Base-by-base conservation (phyloP, 2,797 vertebrate genomes). In the Ciconia nigra region DNA sequence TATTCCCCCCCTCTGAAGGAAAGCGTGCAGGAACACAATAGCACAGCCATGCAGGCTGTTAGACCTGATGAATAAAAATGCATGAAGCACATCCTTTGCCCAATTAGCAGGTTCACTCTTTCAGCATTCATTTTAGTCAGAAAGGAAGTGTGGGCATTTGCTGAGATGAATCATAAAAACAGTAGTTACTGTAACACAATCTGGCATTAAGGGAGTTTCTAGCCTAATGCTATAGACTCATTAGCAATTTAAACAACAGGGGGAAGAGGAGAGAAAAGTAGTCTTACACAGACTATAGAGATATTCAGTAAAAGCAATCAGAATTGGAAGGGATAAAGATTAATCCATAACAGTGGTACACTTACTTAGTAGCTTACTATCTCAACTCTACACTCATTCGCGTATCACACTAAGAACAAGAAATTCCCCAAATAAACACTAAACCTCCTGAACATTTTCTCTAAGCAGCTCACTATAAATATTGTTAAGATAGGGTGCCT, bases 21-120 rank as follows among this genome's bases (percentile, higher is more conserved):
- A 88, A 87, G 42, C 0, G 0, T 58, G 20, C 29, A 84, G 54
- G 16, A 65, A 71, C 33, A 46, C 0, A 0, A 17, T 1, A 52
- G 54, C 0, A 0, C 42, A 82, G 41, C 37, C 5, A 0, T 7
- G 7, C 7, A 37, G 54, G 39, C 81, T 62, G 9, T 35, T 54
- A 47, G 51, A 84, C 5, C 10, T 1, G 1, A 41, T 19, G 19
- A 84, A 47, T 18, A 69, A 31, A 39, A 81, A 78, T 0, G 37
- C 18, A 58, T 2, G 5, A 76, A 70, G 47, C 42, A 59, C 8
- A 35, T 10, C 18, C 26, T 74, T 41, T 44, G 21, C 33, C 69
- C 76, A 54, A 5, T n/a, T 49, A 83, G 35, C 35, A 82, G 33
- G 22, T 82, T 85, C 33, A 29, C 47, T 80, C 59, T 69, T 66